These are phyloP conservation scores for Heteractis magnifica DNA, from an alignment of 92 coral and sea anemone genomes.

Conservation along the genomic window DNA sequence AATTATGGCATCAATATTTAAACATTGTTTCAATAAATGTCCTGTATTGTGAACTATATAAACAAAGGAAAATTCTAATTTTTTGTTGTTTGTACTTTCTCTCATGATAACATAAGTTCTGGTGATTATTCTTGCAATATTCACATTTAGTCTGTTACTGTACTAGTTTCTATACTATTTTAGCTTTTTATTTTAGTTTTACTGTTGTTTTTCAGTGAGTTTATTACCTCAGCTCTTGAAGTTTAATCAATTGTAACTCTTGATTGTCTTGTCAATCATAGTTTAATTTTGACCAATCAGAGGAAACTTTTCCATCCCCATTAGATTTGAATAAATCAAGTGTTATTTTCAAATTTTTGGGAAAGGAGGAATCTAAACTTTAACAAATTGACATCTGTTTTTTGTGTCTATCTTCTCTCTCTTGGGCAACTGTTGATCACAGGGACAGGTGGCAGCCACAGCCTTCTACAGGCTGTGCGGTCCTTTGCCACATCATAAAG, in stretches of 20 bases:
- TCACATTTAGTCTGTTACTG: not conserved
- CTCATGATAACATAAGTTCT: not conserved
- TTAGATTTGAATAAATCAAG: too few relatives aligned
- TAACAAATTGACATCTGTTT: not conserved
- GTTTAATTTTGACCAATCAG: not conserved
- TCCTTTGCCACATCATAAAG: too few relatives aligned
- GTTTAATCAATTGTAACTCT: not conserved
- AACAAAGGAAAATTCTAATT: not conserved
- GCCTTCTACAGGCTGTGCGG: too few relatives aligned
- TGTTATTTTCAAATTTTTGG: too few relatives aligned
- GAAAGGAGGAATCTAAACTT: too few relatives aligned
- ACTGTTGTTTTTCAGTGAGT: too few relatives aligned
- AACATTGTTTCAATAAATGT: not conserved
- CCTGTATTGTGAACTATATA: not conserved
- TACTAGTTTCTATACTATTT: too few relatives aligned
- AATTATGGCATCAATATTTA: not conserved
- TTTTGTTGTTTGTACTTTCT: not conserved
- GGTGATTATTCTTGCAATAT: not conserved
- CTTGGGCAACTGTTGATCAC: too few relatives aligned
- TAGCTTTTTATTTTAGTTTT: not conserved
- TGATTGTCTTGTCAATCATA: constrained; percentile 7
- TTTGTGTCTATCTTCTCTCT: not conserved
- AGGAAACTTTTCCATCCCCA: not conserved
- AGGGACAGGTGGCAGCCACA: too few relatives aligned
- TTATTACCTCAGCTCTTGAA: not conserved